Evolutionary conservation across 2,888 invertebrate genomes (phyloP).

Genomic region (Acronicta psi): DNA sequence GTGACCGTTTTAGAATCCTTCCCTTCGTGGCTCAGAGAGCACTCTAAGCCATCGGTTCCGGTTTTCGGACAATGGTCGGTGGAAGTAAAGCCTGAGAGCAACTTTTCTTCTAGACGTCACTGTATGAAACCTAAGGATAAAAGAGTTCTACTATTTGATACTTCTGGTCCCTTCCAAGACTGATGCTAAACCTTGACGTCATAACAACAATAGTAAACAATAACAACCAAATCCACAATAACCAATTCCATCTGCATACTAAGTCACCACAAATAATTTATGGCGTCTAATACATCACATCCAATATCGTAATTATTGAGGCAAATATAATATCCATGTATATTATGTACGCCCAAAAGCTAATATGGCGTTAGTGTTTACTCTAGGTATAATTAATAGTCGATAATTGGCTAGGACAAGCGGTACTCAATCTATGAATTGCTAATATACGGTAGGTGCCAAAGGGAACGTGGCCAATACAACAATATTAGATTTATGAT

Average conservation of each 20-base stretch:
- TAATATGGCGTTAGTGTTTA: conserved; percentile 49
- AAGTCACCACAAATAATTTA: conserved; percentile 38
- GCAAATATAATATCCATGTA: conserved; percentile 27
- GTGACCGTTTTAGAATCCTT: too few relatives aligned
- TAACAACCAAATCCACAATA: conserved; percentile 6
- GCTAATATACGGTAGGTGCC: conserved; percentile 54
- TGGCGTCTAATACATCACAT: conserved; percentile 41
- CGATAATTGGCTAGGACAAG: conserved; percentile 65
- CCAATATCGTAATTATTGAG: conserved; percentile 45
- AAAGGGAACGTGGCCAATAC: conserved; percentile 46
- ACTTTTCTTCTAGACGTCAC: too few relatives aligned
- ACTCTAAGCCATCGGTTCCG: too few relatives aligned
- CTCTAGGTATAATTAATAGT: conserved; percentile 64
- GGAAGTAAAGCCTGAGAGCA: too few relatives aligned
- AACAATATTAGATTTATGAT: conserved; percentile 49
- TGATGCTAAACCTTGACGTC: background rate
- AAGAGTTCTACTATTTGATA: too few relatives aligned
- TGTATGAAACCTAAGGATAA: too few relatives aligned
- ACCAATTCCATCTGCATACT: conserved; percentile 19
- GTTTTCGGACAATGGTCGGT: too few relatives aligned
- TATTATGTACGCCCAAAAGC: conserved; percentile 27
- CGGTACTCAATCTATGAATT: conserved; percentile 63
- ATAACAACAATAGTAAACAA: background rate
- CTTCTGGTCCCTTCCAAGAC: too few relatives aligned
- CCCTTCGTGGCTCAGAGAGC: too few relatives aligned